phyloP scores from a whole-genome alignment of 2,888 invertebrate species.

The Stegophylla sp. region DNA sequence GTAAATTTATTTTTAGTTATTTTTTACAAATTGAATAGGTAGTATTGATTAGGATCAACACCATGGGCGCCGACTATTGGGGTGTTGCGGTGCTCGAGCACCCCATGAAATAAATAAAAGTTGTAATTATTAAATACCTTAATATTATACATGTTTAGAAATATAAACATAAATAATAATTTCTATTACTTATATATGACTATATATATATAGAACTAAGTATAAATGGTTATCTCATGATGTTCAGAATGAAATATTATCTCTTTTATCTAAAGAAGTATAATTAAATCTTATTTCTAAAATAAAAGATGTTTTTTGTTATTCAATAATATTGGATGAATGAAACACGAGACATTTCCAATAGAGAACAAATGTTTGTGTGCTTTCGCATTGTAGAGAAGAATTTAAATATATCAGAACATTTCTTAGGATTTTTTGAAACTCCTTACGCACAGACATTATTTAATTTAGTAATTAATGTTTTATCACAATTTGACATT shows the following conservation, averaged over 20 bases:
- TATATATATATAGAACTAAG: too few species aligned
- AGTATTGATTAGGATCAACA: too few species aligned
- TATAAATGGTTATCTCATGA: background rate
- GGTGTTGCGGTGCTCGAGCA: too few species aligned
- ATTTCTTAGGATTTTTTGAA: background rate
- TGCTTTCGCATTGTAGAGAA: background rate
- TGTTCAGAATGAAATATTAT: background rate
- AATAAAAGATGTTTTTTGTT: background rate
- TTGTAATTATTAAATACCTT: too few species aligned
- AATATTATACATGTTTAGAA: too few species aligned
- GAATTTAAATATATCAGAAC: background rate
- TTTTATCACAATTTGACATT: too few species aligned
- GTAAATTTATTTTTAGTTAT: too few species aligned
- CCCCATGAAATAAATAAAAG: too few species aligned
- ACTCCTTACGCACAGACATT: background rate
- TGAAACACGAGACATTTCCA: background rate
- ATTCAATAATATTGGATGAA: background rate
- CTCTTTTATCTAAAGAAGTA: background rate
- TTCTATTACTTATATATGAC: too few species aligned
- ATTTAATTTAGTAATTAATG: background rate
- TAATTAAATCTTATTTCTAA: background rate
- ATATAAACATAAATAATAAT: too few species aligned
- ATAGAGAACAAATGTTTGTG: background rate
- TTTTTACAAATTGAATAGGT: too few species aligned
- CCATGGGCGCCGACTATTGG: too few species aligned